A percentile compares a stretch with the other conserved stretches of the same genome.
These are phyloP conservation scores for Drosophila monieri DNA, from an alignment of 2,888 invertebrate genomes.

Conservation along the genomic window DNA sequence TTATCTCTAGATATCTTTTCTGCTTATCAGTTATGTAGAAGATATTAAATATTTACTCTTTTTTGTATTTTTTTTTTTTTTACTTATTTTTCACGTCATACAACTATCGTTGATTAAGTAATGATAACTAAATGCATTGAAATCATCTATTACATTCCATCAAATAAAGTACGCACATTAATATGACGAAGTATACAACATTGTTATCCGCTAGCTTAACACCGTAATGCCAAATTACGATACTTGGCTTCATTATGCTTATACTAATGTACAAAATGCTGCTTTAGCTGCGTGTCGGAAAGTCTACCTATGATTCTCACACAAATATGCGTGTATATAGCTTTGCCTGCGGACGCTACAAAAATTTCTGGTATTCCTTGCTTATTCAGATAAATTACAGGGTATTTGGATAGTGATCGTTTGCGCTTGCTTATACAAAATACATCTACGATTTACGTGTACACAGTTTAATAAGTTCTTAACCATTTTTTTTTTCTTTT, in stretches of 20 bases:
- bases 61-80: conserved; percentile 2
- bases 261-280: conserved; percentile 48
- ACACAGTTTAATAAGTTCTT: conserved; percentile 47
- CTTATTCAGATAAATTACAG: conserved; percentile 30
- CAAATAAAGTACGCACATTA: conserved; percentile 29
- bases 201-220: conserved; percentile 24
- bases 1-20: conserved; percentile 31
- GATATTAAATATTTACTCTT: conserved; percentile 14
- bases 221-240: conserved; percentile 10
- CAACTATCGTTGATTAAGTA: conserved; percentile 50
- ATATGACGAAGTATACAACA: conserved; percentile 23
- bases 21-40: conserved; percentile 43
- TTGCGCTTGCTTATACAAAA: conserved; percentile 52
- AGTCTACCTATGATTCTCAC: conserved; percentile 9
- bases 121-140: conserved; percentile 54
- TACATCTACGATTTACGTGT: conserved; percentile 46
- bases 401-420: conserved; percentile 34
- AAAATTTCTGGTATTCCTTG: conserved; percentile 29
- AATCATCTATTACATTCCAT: conserved; percentile 43
- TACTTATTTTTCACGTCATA: conserved; percentile 21
- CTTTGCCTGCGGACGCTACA: conserved; percentile 18
- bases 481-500: conserved; percentile 31
- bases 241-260: conserved; percentile 33
- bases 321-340: not conserved
- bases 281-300: conserved; percentile 16